A percentile compares a stretch with the other conserved stretches of the same genome.
Conservation (phyloP, 30 jellyfish, hydroid and myxozoan genomes). For the Cassiopea andromeda region DNA sequence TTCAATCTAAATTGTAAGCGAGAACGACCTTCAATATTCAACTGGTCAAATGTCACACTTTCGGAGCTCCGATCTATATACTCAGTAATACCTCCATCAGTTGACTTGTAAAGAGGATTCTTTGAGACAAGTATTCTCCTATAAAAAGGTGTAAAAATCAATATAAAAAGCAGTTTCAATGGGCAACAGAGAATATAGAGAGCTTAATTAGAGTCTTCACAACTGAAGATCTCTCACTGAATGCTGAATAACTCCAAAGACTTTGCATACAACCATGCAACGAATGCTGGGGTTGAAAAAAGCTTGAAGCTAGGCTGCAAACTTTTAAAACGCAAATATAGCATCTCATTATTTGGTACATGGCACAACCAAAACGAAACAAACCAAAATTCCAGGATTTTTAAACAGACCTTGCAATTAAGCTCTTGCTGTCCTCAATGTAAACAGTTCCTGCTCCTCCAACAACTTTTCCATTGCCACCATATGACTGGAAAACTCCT, state of each 20-base stretch:
- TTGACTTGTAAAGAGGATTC: constrained; percentile 13
- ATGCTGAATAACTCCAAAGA: too few relatives aligned
- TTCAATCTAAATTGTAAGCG: constrained; percentile 48
- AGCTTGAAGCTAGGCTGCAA: too few relatives aligned
- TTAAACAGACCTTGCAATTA: constrained; percentile 37
- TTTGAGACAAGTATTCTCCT: constrained; percentile 27
- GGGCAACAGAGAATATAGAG: not conserved
- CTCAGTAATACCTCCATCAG: constrained; percentile 35
- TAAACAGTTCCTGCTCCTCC: constrained; percentile 78
- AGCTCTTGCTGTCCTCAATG: constrained; percentile 36
- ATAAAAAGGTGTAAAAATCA: not conserved
- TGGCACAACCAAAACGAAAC: not conserved
- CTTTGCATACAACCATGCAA: too few relatives aligned
- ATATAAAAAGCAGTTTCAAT: not conserved
- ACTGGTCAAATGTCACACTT: constrained; percentile 31
- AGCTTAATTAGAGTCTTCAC: too few relatives aligned
- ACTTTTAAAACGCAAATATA: too few relatives aligned
- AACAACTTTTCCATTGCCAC: constrained; percentile 56
- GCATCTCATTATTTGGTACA: too few relatives aligned
- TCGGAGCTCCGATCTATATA: constrained; percentile 9
- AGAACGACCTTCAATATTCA: constrained; percentile 45
- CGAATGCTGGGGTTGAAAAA: too few relatives aligned
- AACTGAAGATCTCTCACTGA: too few relatives aligned
- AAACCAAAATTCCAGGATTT: not conserved
- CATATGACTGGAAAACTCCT: constrained; percentile 53